These are phyloP conservation scores for Candoia aspera DNA, from an alignment of 2,113 vertebrate genomes.

Conservation along the genomic window DNA sequence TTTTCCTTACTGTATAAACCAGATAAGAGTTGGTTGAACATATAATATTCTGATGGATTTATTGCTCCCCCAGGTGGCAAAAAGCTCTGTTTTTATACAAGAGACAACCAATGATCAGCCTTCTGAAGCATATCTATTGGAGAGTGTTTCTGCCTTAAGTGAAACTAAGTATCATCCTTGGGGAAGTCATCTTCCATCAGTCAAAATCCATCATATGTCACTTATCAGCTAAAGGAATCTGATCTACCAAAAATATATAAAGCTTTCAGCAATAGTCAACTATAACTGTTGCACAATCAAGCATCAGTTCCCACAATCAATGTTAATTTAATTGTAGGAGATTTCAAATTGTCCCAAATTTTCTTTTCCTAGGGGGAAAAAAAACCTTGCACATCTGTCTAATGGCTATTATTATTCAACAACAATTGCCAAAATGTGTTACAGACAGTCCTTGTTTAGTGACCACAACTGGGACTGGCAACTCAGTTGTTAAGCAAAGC, in stretches of 20 bases:
- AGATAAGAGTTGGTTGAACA: not conserved
- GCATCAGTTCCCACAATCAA: slow-evolving; percentile 13
- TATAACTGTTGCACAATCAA: not conserved
- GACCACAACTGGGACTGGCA: too few species aligned
- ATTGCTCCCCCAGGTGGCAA: not conserved
- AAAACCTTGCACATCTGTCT: not conserved
- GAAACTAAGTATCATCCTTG: not conserved
- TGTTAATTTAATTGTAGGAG: not conserved
- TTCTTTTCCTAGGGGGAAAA: not conserved
- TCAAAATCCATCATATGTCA: slow-evolving; percentile 2
- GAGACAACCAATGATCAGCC: not conserved
- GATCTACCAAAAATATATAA: not conserved
- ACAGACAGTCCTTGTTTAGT: too few species aligned
- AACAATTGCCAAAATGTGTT: too few species aligned
- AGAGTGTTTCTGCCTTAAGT: not conserved
- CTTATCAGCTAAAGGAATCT: rapidly evolving
- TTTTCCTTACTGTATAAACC: not conserved
- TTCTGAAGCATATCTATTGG: not conserved
- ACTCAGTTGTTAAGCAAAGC: too few species aligned
- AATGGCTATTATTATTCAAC: too few species aligned
- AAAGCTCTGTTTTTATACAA: not conserved
- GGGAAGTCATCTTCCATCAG: not conserved
- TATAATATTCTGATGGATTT: not conserved
- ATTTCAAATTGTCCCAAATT: not conserved
- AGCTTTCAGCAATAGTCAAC: not conserved